Percentiles rank a stretch among this genome's conserved stretches.
phyloP scores from a whole-genome alignment of 2,113 vertebrate species.

The Corvus cornix region DNA sequence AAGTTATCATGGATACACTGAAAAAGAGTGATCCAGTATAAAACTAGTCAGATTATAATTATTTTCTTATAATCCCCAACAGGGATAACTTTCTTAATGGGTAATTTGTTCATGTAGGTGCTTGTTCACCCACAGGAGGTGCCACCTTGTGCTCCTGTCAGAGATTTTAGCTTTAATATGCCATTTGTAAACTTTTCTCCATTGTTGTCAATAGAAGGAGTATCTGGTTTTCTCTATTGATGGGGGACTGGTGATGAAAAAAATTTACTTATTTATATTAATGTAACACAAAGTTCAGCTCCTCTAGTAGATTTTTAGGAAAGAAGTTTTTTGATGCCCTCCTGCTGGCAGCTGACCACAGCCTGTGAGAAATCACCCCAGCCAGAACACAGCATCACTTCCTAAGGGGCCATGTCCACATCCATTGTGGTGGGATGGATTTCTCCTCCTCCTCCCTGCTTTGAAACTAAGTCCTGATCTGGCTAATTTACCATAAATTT shows the following conservation, averaged over 20 bases:
- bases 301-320: neutral
- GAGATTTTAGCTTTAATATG: neutral
- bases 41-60: neutral
- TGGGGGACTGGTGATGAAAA: neutral
- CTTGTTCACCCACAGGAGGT: neutral
- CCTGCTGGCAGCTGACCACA: neutral
- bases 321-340: neutral
- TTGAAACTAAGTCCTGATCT: neutral
- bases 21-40: neutral
- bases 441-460: neutral
- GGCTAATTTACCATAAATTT: neutral
- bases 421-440: neutral
- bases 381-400: neutral
- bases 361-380: neutral
- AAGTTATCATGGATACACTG: neutral
- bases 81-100: neutral
- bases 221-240: neutral
- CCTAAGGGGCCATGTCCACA: neutral
- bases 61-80: neutral
- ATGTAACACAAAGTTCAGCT: neutral
- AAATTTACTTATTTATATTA: neutral
- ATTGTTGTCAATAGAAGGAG: accelerated
- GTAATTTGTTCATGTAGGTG: neutral
- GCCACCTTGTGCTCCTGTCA: neutral
- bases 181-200: neutral